Base-by-base conservation (phyloP, 2,888 invertebrate species). In the Drosophila leonis region DNA sequence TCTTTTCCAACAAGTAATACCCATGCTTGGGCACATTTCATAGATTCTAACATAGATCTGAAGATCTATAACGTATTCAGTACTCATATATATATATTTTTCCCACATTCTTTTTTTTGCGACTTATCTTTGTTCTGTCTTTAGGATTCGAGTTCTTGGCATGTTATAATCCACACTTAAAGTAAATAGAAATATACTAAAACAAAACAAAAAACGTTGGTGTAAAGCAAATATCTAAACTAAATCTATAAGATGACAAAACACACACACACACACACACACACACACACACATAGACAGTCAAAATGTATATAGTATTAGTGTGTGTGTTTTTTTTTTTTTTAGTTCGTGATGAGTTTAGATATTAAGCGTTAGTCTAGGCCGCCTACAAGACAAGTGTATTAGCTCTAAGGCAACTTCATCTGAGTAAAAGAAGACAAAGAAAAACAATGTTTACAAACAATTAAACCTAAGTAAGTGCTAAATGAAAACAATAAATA, bases 141-240 rank as follows among this genome's bases (percentile, higher is more conserved):
- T 54, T 35, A 35, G 61, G 51, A 65, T 51, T 49, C 78, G 74
- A 65, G 65, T 42, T 61, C 60, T 54, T 57, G 42, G 33, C 33
- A 65, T 60, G 15, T 24, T 44, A 12, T 35, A 51, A n/a, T 15
- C n/a, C 27, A 27, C 9, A 42, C 4, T 27, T 20, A 24, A 64
- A 37, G 9, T 41, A 51, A 46, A 18, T 39, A 20, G 35, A 51
- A 46, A 24, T 42, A 69, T 57, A 52, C 37, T 68, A 49, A 42
- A n/a, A n/a, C n/a, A n/a, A n/a, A n/a, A n/a, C n/a, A n/a, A n/a
- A n/a, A 41, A 65, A 31, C 61, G 63, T 69, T 80, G 65, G 80
- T 80, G 75, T 83, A 78, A 85, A 73, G 82, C 84, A 78, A 78
- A 76, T 80, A 87, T 87, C 84, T 84, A 80, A 84, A 79, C 72